Percentiles rank a stretch among this genome's conserved stretches.
Evolutionary conservation across 1,140 invertebrate species (phyloP).

Genomic region (Heliothis subflexa): DNA sequence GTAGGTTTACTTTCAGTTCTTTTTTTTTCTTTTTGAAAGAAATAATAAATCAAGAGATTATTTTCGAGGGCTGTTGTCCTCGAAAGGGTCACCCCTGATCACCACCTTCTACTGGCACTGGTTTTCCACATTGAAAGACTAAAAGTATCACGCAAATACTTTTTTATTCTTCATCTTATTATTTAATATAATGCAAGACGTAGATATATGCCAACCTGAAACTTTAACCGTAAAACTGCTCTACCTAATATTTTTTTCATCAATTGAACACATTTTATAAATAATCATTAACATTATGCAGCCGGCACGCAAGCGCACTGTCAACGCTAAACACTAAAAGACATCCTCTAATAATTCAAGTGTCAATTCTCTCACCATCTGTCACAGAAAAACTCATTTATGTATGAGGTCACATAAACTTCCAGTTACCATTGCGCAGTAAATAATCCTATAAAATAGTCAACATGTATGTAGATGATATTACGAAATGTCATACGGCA

Average conservation of each 20-base stretch:
- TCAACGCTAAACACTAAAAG: constrained; percentile 3
- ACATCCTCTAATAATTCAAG: constrained; percentile 12
- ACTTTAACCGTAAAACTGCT: too few relatives aligned
- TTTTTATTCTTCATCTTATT: too few relatives aligned
- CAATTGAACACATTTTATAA: not conserved
- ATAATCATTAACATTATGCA: not conserved
- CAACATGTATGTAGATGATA: constrained; percentile 32
- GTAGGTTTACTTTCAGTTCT: not conserved
- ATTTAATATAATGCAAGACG: too few relatives aligned
- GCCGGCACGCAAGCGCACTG: not conserved
- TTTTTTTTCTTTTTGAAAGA: too few relatives aligned
- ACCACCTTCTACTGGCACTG: too few relatives aligned
- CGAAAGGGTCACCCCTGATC: too few relatives aligned
- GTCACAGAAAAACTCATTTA: constrained; percentile 34
- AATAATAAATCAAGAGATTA: too few relatives aligned
- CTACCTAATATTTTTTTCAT: not conserved
- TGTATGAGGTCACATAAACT: constrained; percentile 33
- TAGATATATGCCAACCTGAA: too few relatives aligned
- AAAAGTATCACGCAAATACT: too few relatives aligned
- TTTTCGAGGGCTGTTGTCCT: too few relatives aligned
- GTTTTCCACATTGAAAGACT: too few relatives aligned
- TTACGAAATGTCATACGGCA: constrained; percentile 44
- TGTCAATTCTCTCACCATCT: constrained; percentile 3
- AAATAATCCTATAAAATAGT: constrained; percentile 35
- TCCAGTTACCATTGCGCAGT: constrained; percentile 25